Evolutionary conservation across 2,888 invertebrate genomes (phyloP).

Genomic region (Hemithea aestivaria): DNA sequence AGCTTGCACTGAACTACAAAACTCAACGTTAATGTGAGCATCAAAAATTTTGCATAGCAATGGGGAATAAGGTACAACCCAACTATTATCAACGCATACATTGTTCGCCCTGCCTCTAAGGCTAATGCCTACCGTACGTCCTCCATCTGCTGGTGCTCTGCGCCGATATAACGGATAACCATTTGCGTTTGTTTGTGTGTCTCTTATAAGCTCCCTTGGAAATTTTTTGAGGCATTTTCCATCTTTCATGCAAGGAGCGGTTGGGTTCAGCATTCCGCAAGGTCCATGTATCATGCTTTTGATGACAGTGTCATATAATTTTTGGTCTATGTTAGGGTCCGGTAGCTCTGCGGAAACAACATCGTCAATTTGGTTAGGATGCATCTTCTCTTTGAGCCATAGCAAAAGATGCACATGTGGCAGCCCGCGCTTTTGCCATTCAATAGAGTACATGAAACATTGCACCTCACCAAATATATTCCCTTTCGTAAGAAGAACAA

Average conservation of each 20-base stretch:
- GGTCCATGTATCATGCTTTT: slow-evolving; percentile 2
- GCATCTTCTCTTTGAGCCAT: no score
- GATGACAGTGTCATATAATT: slow-evolving; percentile 3
- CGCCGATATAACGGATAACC: slow-evolving; percentile 35
- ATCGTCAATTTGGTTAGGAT: no score
- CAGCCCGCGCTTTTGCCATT: no score
- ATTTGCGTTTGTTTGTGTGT: slow-evolving; percentile 9
- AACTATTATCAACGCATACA: slow-evolving; percentile 22
- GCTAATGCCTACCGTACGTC: slow-evolving; percentile 11
- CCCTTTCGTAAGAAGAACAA: no score
- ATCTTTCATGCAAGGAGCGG: not conserved
- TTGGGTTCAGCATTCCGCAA: not conserved
- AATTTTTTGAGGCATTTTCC: not conserved
- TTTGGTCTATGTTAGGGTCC: slow-evolving; percentile 6
- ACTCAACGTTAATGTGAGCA: no score
- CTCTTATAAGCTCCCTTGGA: not conserved
- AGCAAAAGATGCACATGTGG: no score
- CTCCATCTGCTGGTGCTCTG: slow-evolving; percentile 28
- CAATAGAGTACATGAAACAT: no score
- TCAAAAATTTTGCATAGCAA: slow-evolving; percentile 21
- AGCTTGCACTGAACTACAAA: slow-evolving; percentile 21
- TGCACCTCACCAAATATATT: no score
- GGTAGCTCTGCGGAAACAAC: no score
- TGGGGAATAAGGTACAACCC: slow-evolving; percentile 26
- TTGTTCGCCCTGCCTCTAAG: slow-evolving; percentile 6